Evolutionary conservation across 2,888 invertebrate genomes (phyloP).

Genomic region (Caenorhabditis sp.): DNA sequence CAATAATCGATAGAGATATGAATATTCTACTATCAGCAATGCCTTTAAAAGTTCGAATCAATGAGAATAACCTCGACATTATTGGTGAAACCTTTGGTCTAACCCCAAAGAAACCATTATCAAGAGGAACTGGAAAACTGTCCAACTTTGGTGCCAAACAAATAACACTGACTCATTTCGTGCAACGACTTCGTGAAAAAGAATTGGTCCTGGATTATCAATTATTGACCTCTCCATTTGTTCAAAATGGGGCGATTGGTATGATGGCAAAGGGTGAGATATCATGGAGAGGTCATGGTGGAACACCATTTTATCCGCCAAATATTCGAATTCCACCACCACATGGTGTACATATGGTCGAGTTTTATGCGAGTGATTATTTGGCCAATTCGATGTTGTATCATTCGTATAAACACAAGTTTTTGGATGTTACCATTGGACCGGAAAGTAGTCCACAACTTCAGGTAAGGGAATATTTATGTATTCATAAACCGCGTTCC

Average conservation of each 20-base stretch:
- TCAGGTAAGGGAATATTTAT: constrained; percentile 24
- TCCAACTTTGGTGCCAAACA: constrained; percentile 46
- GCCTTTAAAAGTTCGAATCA: constrained; percentile 69
- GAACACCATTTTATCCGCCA: constrained; percentile 69
- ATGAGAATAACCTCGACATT: constrained; percentile 67
- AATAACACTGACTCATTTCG: constrained; percentile 63
- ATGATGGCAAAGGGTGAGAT: constrained; percentile 69
- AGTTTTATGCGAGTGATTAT: constrained; percentile 69
- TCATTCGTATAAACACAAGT: constrained; percentile 66
- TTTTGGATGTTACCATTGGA: constrained; percentile 66
- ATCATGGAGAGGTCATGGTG: constrained; percentile 66
- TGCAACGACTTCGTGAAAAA: constrained; percentile 55
- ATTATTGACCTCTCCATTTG: constrained; percentile 63
- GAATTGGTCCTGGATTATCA: constrained; percentile 68
- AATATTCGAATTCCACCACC: constrained; percentile 64
- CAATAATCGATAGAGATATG: constrained; percentile 68
- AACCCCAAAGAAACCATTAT: constrained; percentile 20
- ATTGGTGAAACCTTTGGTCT: constrained; percentile 56
- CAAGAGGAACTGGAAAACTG: constrained; percentile 13
- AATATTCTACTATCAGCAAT: constrained; percentile 65
- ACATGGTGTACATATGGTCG: constrained; percentile 70
- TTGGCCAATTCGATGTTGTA: constrained; percentile 70
- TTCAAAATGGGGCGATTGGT: constrained; percentile 64
- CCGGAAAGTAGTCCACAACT: constrained; percentile 58
- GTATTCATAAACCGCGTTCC: too few relatives aligned